Percentiles rank a stretch among this genome's conserved stretches.
phyloP scores from a whole-genome alignment of 2,113 vertebrate species.

The Nothobranchius kuhntae region DNA sequence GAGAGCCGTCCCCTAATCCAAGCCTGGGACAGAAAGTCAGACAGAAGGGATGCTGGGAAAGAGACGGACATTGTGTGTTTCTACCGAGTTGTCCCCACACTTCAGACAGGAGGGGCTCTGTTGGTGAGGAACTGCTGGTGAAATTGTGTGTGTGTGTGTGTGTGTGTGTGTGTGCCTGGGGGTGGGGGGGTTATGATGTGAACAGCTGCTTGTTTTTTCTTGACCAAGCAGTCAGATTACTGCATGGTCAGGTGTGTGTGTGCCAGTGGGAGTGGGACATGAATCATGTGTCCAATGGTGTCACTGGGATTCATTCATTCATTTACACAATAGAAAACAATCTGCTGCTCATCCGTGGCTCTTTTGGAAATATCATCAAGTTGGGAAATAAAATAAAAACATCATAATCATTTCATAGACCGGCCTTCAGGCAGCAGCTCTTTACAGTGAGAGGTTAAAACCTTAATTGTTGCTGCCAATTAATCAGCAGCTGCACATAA shows the following conservation, averaged over 20 bases:
- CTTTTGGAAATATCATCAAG: slow-evolving; percentile 4
- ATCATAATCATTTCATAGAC: slow-evolving; percentile 30
- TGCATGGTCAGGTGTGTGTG: slow-evolving; percentile 1
- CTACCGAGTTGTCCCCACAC: slow-evolving; percentile 54
- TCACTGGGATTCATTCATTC: slow-evolving; percentile 34
- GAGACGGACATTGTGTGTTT: slow-evolving; percentile 43
- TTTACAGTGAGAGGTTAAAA: slow-evolving; percentile 32
- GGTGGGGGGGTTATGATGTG: not conserved
- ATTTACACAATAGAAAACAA: too few species aligned
- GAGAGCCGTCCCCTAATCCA: slow-evolving; percentile 14
- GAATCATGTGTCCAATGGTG: slow-evolving; percentile 55
- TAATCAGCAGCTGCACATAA: slow-evolving; percentile 54
- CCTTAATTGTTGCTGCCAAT: slow-evolving; percentile 36
- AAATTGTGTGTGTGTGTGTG: too few species aligned
- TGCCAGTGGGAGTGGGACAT: slow-evolving; percentile 14
- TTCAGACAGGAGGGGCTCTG: slow-evolving; percentile 43
- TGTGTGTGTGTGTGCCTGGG: too few species aligned
- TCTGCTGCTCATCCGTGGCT: too few species aligned
- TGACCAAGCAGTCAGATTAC: not conserved
- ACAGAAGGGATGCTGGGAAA: slow-evolving; percentile 16
- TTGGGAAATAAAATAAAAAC: slow-evolving; percentile 39
- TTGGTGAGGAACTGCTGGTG: not conserved
- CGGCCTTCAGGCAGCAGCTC: slow-evolving; percentile 13
- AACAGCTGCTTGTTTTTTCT: not conserved
- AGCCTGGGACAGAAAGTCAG: slow-evolving; percentile 43